phyloP scores from a whole-genome alignment of 2,113 vertebrate species.

The Antechinus flavipes region DNA sequence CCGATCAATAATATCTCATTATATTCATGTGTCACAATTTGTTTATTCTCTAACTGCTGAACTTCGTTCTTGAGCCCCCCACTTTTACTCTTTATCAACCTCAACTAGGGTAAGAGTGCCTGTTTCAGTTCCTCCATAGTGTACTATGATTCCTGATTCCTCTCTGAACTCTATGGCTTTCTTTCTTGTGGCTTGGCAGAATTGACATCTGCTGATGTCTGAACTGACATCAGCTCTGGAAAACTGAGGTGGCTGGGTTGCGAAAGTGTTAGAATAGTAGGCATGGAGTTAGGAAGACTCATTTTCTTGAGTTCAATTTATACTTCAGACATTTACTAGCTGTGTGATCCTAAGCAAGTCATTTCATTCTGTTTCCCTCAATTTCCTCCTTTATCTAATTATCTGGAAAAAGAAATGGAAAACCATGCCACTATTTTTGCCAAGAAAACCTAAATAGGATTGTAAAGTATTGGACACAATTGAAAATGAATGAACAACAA shows the following conservation, averaged over 20 bases:
- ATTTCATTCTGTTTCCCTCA: background rate
- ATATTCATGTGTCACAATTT: background rate
- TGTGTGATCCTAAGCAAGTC: background rate
- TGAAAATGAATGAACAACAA: background rate
- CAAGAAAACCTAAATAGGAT: background rate
- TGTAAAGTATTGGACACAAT: background rate
- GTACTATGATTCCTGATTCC: background rate
- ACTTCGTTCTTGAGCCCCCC: background rate
- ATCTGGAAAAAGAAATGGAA: background rate
- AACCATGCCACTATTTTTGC: background rate
- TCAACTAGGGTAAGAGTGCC: background rate
- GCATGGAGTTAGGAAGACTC: too few relatives aligned
- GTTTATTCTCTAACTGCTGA: background rate
- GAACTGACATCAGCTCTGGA: conserved; percentile 8
- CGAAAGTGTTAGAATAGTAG: too few relatives aligned
- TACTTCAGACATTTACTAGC: background rate
- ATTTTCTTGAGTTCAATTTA: too few relatives aligned
- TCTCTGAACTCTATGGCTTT: background rate
- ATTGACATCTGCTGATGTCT: background rate
- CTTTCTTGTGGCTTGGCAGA: background rate
- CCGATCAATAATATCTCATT: background rate
- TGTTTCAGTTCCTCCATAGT: background rate
- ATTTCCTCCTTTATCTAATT: background rate
- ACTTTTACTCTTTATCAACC: background rate
- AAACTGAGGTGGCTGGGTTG: background rate